Conservation (phyloP, 2,888 invertebrate genomes). For the Diarsia mendica region DNA sequence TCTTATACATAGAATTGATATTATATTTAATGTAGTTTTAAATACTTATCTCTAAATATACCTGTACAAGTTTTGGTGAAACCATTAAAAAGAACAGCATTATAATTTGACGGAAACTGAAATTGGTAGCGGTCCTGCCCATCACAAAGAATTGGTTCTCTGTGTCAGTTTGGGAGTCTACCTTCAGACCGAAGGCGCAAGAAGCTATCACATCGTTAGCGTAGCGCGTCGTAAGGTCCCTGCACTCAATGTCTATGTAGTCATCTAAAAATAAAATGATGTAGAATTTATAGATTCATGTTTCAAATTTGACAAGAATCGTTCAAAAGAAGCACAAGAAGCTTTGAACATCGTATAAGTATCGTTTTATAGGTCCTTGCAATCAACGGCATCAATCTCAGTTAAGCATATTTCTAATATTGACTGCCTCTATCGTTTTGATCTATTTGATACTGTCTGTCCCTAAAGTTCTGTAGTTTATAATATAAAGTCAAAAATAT, state of each 20-base stretch:
- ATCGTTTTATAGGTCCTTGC: slow-evolving; percentile 79
- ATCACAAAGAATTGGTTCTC: slow-evolving; percentile 89
- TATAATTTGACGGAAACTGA: slow-evolving; percentile 69
- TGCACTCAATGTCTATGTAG: slow-evolving; percentile 79
- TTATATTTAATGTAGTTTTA: background rate
- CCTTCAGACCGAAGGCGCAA: slow-evolving; percentile 87
- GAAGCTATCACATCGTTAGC: slow-evolving; percentile 90
- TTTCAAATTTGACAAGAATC: background rate
- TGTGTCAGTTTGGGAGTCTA: slow-evolving; percentile 88
- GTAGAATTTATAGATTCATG: too few relatives aligned
- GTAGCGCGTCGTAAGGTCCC: slow-evolving; percentile 84
- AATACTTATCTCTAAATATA: slow-evolving; percentile 34
- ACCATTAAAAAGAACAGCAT: slow-evolving; percentile 65
- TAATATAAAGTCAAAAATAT: background rate
- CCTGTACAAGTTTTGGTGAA: slow-evolving; percentile 66
- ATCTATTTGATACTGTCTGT: background rate
- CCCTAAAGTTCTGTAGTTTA: too few relatives aligned
- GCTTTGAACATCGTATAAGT: slow-evolving; percentile 88
- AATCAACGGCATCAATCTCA: slow-evolving; percentile 76
- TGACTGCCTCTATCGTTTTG: too few relatives aligned
- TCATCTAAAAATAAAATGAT: too few relatives aligned
- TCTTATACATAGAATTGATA: background rate
- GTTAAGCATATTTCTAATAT: too few relatives aligned
- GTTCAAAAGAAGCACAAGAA: slow-evolving; percentile 77
- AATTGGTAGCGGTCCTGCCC: slow-evolving; percentile 84